Base-by-base conservation (phyloP, 2,888 invertebrate genomes). In the Hypsopygia costalis region DNA sequence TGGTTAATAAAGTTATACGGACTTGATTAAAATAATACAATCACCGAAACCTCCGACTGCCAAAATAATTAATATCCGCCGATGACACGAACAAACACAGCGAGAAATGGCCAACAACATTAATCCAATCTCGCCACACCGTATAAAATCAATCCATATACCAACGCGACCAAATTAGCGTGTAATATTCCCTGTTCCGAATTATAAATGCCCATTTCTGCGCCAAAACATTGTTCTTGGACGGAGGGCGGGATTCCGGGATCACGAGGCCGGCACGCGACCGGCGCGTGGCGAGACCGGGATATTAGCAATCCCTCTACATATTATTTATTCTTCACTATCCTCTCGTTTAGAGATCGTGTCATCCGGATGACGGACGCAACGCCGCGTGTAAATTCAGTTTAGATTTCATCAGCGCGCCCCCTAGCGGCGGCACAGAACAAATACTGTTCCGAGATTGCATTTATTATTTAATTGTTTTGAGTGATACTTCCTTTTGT, bases 101-200 rank as follows among this genome's bases (percentile, higher is more conserved):
- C 31, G 8, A 11, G 31, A 31, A 31, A 31, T 3, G 11, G 11
- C 36, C 20, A 31, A 37, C 10, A 30, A 8, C 21, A 21, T 33
- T 66, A 63, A 63, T 55, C 53, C 68, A 69, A 78, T 72, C 71
- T 69, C 48, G 51, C 62, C 65, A 58, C 55, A 50, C 78, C 75
- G 44, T 70, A 65, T 46, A 74, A 63, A 81, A 83, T 83, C 83
- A 85, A 87, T 86, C 77, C 75, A 75, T 73, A 54, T 73, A 69
- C 62, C 69, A 75, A 79, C 71, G 75, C 71, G 74, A 66, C 73
- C 70, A 87, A 87, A 88, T 88, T 88, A 86, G 87, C 86, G 86
- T 88, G 83, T 87, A 85, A 87, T 87, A 76, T 81, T 85, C 79
- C 85, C 82, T 78, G 74, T 76, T 72, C 66, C 62, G 74, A 80